Base-by-base conservation (phyloP, 2,797 vertebrate genomes). In the Pipistrellus pygmaeus region DNA sequence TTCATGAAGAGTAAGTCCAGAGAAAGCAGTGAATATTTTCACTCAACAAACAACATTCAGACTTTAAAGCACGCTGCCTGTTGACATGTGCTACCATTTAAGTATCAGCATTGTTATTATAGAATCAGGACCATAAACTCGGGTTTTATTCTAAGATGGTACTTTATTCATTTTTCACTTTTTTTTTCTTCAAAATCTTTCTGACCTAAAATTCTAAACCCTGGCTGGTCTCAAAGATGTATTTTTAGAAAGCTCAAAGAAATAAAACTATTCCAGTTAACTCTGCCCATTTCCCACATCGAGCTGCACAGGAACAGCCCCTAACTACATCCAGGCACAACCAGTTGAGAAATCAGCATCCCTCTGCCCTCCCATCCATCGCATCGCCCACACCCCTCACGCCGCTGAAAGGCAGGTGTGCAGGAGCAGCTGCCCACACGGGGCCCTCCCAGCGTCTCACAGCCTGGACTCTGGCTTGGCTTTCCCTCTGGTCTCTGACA, bases 121-220 rank as follows among this genome's bases (percentile, higher is more conserved):
- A 44, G n/a, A 81, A 53, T 35, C 66, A 30, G 17, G 15, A 66
- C 38, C 15, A 41, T 21, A 83, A 81, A 78, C 69, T 15, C 3
- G 57, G 20, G 18, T 78, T 85, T 85, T 85, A 69, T 75, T 92
- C 38, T 69, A 81, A 86, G 48, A 89, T 11, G 23, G 38, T 44
- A 87, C 91, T 91, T 87, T 77, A 90, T 35, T 91, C 27, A n/a
- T 13, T 80, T 92, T 77, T 85, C 7, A 30, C 15, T 66, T 68
- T 66, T 87, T 51, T 20, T 30, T 62, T 3, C 0, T 57, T 4
- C 38, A 91, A 91, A 95, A 73, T 62, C 38, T 21, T 91, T 93
- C 92, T 78, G 60, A 64, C 25, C 64, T 78, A 13, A 88, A 93
- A 95, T 94, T 95, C 62, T 91, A 91, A 96, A 95, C 62, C 23